Conservation (phyloP, 2,888 invertebrate species). For the Cistogaster globosa region DNA sequence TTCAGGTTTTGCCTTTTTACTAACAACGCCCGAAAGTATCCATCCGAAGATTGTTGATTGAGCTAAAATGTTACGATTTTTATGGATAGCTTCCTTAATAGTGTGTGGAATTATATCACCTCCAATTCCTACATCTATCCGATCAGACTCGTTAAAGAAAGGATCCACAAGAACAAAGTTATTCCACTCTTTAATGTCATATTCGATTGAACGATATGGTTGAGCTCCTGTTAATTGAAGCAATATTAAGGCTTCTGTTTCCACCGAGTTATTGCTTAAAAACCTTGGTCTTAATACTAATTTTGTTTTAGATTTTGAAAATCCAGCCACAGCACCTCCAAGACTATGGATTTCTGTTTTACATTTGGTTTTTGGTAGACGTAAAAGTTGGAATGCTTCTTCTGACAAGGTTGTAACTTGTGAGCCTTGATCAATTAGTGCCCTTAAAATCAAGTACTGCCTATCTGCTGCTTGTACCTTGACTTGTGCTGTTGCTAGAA, state of each 20-base stretch:
- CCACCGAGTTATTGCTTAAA: conserved; percentile 34
- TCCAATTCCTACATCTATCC: conserved; percentile 1
- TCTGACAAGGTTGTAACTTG: conserved; percentile 6
- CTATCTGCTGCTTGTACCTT: not conserved
- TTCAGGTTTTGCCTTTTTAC: not conserved
- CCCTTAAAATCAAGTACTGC: no score
- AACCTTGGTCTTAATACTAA: conserved; percentile 47
- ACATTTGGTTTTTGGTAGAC: conserved; percentile 36
- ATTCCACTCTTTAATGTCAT: not conserved
- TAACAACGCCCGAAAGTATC: conserved; percentile 41
- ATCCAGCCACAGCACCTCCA: conserved; percentile 32
- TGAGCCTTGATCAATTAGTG: not conserved
- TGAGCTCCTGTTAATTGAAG: conserved; percentile 27
- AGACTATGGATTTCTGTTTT: conserved; percentile 50
- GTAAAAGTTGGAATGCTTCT: conserved; percentile 52
- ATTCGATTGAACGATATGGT: conserved; percentile 27
- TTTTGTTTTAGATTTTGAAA: conserved; percentile 44
- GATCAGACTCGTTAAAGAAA: conserved; percentile 14
- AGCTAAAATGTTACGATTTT: conserved; percentile 1
- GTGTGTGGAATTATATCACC: conserved; percentile 1
- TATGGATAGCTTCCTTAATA: not conserved
- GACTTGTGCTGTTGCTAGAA: not conserved
- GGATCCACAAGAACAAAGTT: not conserved
- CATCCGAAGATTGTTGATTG: no score
- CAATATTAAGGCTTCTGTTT: conserved; percentile 43